A percentile compares a stretch with the other conserved stretches of the same genome.
phyloP scores from a whole-genome alignment of 2,888 invertebrate species.

The Thera obeliscata region DNA sequence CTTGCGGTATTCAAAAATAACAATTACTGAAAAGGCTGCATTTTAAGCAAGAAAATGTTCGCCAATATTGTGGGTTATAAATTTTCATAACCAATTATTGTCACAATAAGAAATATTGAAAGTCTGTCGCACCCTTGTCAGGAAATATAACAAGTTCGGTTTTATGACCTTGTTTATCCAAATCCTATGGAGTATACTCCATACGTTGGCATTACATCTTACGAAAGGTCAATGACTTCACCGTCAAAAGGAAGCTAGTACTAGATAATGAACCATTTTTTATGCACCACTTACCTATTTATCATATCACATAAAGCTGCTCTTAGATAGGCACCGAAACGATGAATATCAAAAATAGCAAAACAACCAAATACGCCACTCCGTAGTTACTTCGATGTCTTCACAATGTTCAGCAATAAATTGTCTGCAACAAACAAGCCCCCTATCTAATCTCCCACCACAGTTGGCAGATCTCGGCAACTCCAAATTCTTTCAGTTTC shows the following conservation, averaged over 20 bases:
- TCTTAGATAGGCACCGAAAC: background rate
- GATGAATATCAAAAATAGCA: slow-evolving; percentile 34
- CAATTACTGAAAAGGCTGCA: no score
- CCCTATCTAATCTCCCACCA: slow-evolving; percentile 54
- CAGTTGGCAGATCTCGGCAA: slow-evolving; percentile 47
- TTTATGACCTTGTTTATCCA: slow-evolving; percentile 65
- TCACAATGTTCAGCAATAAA: slow-evolving; percentile 66
- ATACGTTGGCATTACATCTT: slow-evolving; percentile 33
- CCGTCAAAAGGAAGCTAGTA: slow-evolving; percentile 20
- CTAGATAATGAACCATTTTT: no score
- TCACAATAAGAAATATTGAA: slow-evolving; percentile 46
- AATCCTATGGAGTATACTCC: slow-evolving; percentile 43
- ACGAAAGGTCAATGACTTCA: slow-evolving; percentile 37
- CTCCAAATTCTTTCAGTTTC: slow-evolving; percentile 70
- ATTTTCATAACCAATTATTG: background rate
- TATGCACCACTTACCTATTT: slow-evolving; percentile 7
- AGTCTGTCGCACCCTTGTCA: slow-evolving; percentile 58
- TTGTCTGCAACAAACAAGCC: slow-evolving; percentile 66
- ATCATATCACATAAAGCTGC: slow-evolving; percentile 4
- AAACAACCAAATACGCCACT: slow-evolving; percentile 43
- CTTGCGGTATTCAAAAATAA: no score
- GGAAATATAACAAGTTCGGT: slow-evolving; percentile 59
- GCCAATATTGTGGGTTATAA: no score
- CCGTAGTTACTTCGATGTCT: slow-evolving; percentile 49
- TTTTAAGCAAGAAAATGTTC: no score